Evolutionary conservation across 2,113 vertebrate species (phyloP), one percentile per base, ranked within the genome.

Genomic region (Bambusicola thoracicus): DNA sequence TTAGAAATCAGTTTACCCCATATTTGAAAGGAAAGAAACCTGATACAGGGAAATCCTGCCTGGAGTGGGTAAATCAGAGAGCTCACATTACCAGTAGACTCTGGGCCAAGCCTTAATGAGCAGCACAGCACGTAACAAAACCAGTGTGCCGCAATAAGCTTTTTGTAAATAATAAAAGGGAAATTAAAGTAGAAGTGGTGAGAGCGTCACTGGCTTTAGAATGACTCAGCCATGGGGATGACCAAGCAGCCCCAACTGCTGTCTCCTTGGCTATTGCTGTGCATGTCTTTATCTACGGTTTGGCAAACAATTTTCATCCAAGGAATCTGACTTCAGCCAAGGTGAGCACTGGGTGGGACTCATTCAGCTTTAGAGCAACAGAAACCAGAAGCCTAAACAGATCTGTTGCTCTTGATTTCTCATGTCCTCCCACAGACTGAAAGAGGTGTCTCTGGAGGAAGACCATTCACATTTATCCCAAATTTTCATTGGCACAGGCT

Each of bases 201-300:
- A 43, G 25, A 69, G 16, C 10, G 34, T 10, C 51, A n/a, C 41
- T 34, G 67, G 17, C 38, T 55, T 16, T 21, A 36, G 25, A 12
- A 29, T 24, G 34, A 72, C n/a, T 69, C 13, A 3, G 36, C 13
- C 2, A 0, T 1, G 5, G n/a, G 46, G 30, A 55, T 18, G 22
- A 15, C 43, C 81, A 73, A 79, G 75, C n/a, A 83, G 63, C 32
- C 15, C 27, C 29, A 85, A 34, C 5, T 85, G 41, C 3, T 0
- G 0, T 18, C 41, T 43, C 43, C 30, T 63, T 77, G 32, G 3
- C 7, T 82, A 32, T 20, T 8, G 27, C 44, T 69, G 16, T 20
- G n/a, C 21, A 13, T n/a, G 15, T 32, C 16, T 53, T 53, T 20
- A 46, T 2, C 27, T 25, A 5, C 3, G 27, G 30, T n/a, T 59